Base-by-base conservation (phyloP, 2,888 invertebrate species). In the Plusia festucae region DNA sequence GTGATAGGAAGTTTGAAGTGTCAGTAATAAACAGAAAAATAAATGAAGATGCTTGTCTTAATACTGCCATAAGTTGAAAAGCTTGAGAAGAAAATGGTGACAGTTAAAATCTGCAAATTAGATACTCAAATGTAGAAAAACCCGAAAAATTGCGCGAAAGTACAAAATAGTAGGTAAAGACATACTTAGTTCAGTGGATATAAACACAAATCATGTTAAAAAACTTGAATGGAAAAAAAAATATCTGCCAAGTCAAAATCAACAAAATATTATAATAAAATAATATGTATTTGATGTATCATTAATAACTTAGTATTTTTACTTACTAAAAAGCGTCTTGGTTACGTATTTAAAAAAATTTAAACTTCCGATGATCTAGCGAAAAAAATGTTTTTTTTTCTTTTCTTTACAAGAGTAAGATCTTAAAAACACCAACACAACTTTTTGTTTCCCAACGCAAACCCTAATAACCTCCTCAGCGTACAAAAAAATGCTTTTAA, bases 401-500 rank as follows among this genome's bases (percentile, higher is more conserved):
- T 5, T 40, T 5, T 13, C 34, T 15, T 4, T 27, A 44, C 18
- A 46, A 46, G 18, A 27, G 18, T 13, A 27, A 24, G 1, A 46
- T 5, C 27, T 32, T 16, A 18, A 59, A 52, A 3, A 51, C 24
- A 34, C 22, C 22, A 32, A 32, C 30, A 24, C 46, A 51, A 24
- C 13, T 46, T 54, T 60, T 55, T 62, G 60, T 67, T 70, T 60
- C 34, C 40, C 46, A 52, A 51, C 68, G 63, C 55, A n/a, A 8
- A 13, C 9, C 18, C 24, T 54, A 65, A 60, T 62, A 58, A 66
- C 51, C n/a, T 9, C 44, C 49, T 46, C 13, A 3, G 32, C 20
- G 32, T 60, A 65, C 58, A 56, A 65, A 54, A 57, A 70, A 70
- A 73, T 61, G 61, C 56, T 73, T 67, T 73, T 30, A n/a, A 70